Percentiles rank a stretch among this genome's conserved stretches.
phyloP scores from a whole-genome alignment of 1,140 invertebrate genomes.

The Leguminivora glycinivorella region DNA sequence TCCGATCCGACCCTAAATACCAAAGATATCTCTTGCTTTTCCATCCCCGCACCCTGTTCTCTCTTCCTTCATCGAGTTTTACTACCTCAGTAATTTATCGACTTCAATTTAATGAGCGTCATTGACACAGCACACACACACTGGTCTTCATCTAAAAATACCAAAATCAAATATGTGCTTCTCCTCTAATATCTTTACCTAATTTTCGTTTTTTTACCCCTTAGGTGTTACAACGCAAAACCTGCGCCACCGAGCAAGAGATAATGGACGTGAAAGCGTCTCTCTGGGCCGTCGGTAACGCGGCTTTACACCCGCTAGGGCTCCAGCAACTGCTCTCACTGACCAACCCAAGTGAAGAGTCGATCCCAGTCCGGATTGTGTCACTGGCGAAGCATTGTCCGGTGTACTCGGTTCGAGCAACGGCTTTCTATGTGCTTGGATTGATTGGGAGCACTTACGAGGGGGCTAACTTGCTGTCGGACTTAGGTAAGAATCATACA shows the following conservation, averaged over 20 bases:
- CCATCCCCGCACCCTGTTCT: no score
- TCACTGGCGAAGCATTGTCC: conserved; percentile 87
- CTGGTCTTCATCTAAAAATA: no score
- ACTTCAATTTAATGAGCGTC: no score
- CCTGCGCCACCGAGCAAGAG: conserved; percentile 82
- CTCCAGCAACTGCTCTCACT: conserved; percentile 82
- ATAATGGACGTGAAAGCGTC: conserved; percentile 91
- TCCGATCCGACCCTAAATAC: no score
- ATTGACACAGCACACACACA: no score
- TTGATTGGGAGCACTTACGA: conserved; percentile 89
- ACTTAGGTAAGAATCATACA: conserved; percentile 81
- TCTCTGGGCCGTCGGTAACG: conserved; percentile 93
- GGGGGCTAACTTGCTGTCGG: conserved; percentile 87
- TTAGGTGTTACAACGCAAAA: conserved; percentile 72
- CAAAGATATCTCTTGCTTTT: no score
- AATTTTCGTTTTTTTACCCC: not conserved
- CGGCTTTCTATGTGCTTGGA: conserved; percentile 92
- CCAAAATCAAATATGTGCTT: no score
- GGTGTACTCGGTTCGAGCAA: conserved; percentile 92
- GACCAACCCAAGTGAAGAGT: conserved; percentile 59
- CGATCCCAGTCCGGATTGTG: conserved; percentile 85
- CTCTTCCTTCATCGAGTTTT: no score
- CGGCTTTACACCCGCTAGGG: conserved; percentile 87
- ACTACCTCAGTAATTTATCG: no score
- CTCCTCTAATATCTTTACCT: no score